Evolutionary conservation across 2,888 invertebrate genomes (phyloP).

Genomic region (Incurvaria masculella): DNA sequence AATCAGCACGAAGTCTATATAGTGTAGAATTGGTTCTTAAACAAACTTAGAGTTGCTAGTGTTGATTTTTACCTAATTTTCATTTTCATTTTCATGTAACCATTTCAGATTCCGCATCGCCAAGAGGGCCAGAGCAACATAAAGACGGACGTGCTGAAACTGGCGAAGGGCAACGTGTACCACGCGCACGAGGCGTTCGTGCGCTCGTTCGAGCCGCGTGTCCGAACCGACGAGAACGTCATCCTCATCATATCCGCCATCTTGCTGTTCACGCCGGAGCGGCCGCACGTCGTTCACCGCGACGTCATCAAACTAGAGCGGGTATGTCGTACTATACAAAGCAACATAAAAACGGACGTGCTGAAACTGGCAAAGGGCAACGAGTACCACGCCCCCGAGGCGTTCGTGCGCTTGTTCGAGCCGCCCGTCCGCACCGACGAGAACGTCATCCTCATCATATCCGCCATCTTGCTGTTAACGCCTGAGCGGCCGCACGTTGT

Average conservation of each 20-base stretch:
- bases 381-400: constrained; percentile 83
- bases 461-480: constrained; percentile 87
- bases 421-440: constrained; percentile 83
- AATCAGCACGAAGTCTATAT: too few relatives aligned
- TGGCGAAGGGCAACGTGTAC: constrained; percentile 87
- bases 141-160: constrained; percentile 85
- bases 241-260: constrained; percentile 91
- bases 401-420: constrained; percentile 83
- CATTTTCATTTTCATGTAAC: not conserved
- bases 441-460: constrained; percentile 85
- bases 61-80: not conserved
- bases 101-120: constrained; percentile 70
- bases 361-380: constrained; percentile 88
- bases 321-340: constrained; percentile 70
- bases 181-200: constrained; percentile 83
- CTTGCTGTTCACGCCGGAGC: constrained; percentile 81
- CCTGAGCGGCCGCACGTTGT: constrained; percentile 77
- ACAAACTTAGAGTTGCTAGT: too few relatives aligned
- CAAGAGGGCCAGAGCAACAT: constrained; percentile 75
- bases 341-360: constrained; percentile 83
- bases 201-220: constrained; percentile 78
- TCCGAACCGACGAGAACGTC: constrained; percentile 85
- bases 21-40: too few relatives aligned
- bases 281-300: constrained; percentile 75
- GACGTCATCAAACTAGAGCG: constrained; percentile 85